phyloP scores from a whole-genome alignment of 2,888 invertebrate genomes.

The Meteorus cinctellus region DNA sequence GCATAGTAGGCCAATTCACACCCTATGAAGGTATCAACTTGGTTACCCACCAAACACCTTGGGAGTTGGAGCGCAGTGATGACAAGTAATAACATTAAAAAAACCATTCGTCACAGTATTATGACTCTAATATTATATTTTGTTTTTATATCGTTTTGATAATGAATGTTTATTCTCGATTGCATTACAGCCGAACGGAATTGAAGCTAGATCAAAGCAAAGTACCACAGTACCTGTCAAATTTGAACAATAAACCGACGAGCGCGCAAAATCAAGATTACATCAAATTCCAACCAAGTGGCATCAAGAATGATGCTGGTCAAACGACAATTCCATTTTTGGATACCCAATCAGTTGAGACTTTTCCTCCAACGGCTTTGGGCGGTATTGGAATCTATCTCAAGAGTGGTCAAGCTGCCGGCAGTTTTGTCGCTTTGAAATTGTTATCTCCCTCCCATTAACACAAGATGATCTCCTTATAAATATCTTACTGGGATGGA shows the following conservation, averaged over 20 bases:
- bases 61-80: not conserved
- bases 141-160: not conserved
- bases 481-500: too few species aligned
- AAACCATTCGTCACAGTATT: not conserved
- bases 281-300: conserved; percentile 81
- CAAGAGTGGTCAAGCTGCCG: conserved; percentile 81
- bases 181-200: not conserved
- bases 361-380: conserved; percentile 80
- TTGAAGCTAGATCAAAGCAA: not conserved
- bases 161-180: not conserved
- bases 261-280: conserved; percentile 76
- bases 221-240: not conserved
- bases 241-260: not conserved
- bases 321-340: conserved; percentile 89
- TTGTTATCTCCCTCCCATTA: conserved; percentile 76
- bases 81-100: not conserved
- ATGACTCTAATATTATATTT: not conserved
- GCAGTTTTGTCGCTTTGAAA: conserved; percentile 85
- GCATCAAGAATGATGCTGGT: conserved; percentile 83
- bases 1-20: not conserved
- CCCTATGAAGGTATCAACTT: not conserved
- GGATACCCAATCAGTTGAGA: conserved; percentile 83
- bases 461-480: too few species aligned
- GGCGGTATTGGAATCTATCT: conserved; percentile 86
- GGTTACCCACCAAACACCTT: not conserved